Conservation (phyloP, 2,888 invertebrate species). For the Ferdinandea cuprea region DNA sequence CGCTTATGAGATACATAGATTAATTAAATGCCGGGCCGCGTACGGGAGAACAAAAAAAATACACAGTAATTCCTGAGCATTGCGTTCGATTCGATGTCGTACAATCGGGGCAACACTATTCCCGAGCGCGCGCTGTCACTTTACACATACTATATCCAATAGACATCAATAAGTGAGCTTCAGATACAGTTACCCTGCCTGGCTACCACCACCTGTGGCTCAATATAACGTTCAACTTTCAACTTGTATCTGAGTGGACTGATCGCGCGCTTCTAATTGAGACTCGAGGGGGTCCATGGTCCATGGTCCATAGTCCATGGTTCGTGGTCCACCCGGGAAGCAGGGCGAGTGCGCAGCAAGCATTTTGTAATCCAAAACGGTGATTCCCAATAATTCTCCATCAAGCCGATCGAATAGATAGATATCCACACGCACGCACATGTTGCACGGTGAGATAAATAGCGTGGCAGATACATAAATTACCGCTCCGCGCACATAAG, state of each 20-base stretch:
- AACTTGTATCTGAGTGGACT: conserved; percentile 54
- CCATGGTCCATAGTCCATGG: too few species aligned
- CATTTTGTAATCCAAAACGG: conserved; percentile 62
- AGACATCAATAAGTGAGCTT: conserved; percentile 56
- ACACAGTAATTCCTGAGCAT: conserved; percentile 64
- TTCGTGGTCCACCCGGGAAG: neutral
- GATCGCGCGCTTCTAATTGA: conserved; percentile 57
- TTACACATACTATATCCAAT: conserved; percentile 22
- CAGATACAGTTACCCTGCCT: conserved; percentile 38
- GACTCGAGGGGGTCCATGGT: conserved; percentile 25
- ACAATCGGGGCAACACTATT: conserved; percentile 47
- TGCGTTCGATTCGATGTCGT: conserved; percentile 63
- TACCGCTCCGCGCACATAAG: conserved; percentile 65
- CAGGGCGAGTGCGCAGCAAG: neutral
- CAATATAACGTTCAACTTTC: conserved; percentile 59
- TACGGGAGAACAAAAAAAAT: conserved; percentile 2
- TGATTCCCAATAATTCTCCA: conserved; percentile 66
- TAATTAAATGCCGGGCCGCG: conserved; percentile 63
- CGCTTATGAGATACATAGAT: conserved; percentile 67
- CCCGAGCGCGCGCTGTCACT: neutral
- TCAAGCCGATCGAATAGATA: conserved; percentile 47
- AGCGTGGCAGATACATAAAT: conserved; percentile 70
- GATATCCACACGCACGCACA: conserved; percentile 68
- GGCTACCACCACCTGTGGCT: conserved; percentile 58
- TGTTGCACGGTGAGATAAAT: conserved; percentile 67